phyloP scores from a whole-genome alignment of 2,797 vertebrate species.

The Notoglanidium macrostoma region DNA sequence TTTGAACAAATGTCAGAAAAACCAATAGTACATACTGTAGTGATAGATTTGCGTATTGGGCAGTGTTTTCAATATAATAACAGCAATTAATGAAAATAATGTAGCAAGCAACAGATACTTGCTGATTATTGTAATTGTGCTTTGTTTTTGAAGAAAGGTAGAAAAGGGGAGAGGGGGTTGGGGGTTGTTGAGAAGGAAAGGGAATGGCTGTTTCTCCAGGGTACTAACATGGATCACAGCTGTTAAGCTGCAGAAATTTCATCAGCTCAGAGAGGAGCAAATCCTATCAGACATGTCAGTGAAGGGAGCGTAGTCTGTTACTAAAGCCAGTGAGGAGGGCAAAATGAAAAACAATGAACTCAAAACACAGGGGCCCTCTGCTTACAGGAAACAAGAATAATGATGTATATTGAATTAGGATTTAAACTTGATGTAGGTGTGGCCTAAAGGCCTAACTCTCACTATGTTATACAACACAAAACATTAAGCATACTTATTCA shows the following conservation, averaged over 20 bases:
- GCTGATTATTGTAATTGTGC: conserved; percentile 54
- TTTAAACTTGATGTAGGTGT: neutral
- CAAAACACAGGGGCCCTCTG: conserved; percentile 62
- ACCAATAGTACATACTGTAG: neutral
- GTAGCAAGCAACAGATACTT: conserved; percentile 56
- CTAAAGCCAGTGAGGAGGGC: conserved; percentile 51
- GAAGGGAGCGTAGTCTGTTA: conserved; percentile 32
- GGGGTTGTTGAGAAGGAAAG: neutral
- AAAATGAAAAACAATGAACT: conserved; percentile 72
- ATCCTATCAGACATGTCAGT: conserved; percentile 47
- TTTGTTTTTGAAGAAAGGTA: conserved; percentile 43
- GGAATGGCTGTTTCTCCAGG: conserved; percentile 61
- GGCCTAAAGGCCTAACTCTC: neutral
- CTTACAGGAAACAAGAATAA: conserved; percentile 60
- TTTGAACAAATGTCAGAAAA: neutral
- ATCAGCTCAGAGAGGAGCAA: conserved; percentile 65
- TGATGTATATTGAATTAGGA: conserved; percentile 8
- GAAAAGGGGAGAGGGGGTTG: neutral
- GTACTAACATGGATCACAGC: conserved; percentile 68
- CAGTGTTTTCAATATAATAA: conserved; percentile 54
- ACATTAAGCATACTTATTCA: neutral
- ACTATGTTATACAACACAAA: no score
- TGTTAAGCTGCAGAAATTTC: conserved; percentile 75
- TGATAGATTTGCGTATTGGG: conserved; percentile 31
- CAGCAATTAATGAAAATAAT: conserved; percentile 62